Percentiles rank a stretch among this genome's conserved stretches.
Evolutionary conservation across 2,797 vertebrate species (phyloP).

Genomic region (Cynopterus sphinx): DNA sequence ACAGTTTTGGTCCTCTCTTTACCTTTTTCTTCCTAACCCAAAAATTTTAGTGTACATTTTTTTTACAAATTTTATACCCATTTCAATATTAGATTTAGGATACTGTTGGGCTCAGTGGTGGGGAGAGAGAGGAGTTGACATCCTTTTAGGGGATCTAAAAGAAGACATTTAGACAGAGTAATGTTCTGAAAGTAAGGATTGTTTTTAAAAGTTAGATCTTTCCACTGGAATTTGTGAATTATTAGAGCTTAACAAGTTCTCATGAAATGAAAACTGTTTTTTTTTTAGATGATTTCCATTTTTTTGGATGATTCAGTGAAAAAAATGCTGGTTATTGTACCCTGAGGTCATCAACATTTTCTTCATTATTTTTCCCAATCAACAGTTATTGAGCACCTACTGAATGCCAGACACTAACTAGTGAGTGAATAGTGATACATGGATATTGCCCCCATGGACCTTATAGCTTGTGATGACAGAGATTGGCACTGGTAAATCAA

Average conservation of each 20-base stretch:
- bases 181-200: slow-evolving; percentile 13
- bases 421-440: neutral
- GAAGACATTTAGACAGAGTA: slow-evolving; percentile 28
- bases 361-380: neutral
- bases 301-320: slow-evolving; percentile 35
- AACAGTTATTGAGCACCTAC: neutral
- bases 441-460: neutral
- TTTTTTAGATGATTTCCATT: neutral
- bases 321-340: slow-evolving; percentile 6
- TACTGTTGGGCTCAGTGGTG: neutral
- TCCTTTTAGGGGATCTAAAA: neutral
- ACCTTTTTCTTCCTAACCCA: neutral
- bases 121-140: neutral
- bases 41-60: slow-evolving; percentile 20
- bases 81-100: slow-evolving; percentile 25
- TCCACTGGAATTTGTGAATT: slow-evolving; percentile 28
- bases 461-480: neutral
- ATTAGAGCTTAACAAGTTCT: slow-evolving; percentile 9
- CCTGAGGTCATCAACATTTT: neutral
- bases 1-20: neutral
- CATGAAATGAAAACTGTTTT: neutral
- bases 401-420: neutral
- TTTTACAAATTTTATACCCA: neutral
- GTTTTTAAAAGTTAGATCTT: slow-evolving; percentile 24
- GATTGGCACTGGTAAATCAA: neutral